Conservation (phyloP, 2,797 vertebrate genomes). For the Melanitta fusca region DNA sequence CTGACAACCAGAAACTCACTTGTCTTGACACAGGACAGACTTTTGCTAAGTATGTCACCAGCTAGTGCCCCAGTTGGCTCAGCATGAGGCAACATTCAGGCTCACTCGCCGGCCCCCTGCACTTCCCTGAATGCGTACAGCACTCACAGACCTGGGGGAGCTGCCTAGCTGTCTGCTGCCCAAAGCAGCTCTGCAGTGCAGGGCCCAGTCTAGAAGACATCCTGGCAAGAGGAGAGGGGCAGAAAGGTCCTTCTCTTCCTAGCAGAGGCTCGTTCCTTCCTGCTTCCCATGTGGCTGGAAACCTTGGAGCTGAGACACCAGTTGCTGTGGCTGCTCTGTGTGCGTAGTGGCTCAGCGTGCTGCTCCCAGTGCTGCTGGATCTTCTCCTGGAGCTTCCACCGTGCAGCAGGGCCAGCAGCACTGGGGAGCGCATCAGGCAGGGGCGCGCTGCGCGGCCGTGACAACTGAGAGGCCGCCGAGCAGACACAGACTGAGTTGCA, state of each 20-base stretch:
- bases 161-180: neutral
- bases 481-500: neutral
- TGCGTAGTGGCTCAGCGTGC: neutral
- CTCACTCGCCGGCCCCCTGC: neutral
- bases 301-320: neutral
- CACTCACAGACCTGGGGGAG: neutral
- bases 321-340: neutral
- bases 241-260: neutral
- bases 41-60: neutral
- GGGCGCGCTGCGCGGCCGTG: neutral
- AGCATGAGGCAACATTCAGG: neutral
- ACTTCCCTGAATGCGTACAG: neutral
- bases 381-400: neutral
- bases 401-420: neutral
- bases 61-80: neutral
- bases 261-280: neutral
- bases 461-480: neutral
- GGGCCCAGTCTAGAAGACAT: neutral
- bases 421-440: neutral
- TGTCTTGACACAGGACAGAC: conserved; percentile 8
- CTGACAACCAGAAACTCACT: conserved; percentile 11
- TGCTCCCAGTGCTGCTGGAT: neutral
- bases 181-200: neutral
- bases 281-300: neutral
- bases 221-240: neutral